Percentiles rank a stretch among this genome's conserved stretches.
These are phyloP conservation scores for Cosmia trapezina DNA, from an alignment of 2,888 invertebrate species.

Conservation along the genomic window DNA sequence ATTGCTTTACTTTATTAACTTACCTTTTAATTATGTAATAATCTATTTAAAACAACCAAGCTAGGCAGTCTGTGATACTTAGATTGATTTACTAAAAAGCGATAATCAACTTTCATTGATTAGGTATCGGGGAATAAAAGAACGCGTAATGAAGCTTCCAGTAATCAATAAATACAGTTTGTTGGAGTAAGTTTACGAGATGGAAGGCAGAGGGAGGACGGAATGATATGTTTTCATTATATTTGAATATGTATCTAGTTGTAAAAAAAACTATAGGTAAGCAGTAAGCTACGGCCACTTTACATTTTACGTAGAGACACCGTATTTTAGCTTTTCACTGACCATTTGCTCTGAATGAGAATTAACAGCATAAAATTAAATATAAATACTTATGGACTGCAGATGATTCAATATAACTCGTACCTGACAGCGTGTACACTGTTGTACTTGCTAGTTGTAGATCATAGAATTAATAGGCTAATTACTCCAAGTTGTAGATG, in stretches of 20 bases:
- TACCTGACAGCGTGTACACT: background rate
- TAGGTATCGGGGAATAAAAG: background rate
- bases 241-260: background rate
- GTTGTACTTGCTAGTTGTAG: too few species aligned
- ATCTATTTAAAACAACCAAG: conserved; percentile 9
- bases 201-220: background rate
- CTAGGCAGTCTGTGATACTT: background rate
- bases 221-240: background rate
- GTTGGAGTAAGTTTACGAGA: background rate
- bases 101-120: background rate
- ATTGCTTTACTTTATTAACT: background rate
- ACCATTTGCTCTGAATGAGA: background rate
- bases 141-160: too few species aligned
- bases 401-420: background rate
- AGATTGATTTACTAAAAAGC: background rate
- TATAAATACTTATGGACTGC: background rate
- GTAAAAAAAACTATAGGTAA: background rate
- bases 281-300: too few species aligned
- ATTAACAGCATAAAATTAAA: background rate
- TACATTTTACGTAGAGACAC: background rate
- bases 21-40: background rate
- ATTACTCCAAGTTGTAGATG: too few species aligned
- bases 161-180: background rate
- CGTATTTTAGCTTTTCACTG: background rate
- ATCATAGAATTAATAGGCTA: too few species aligned